A percentile compares a stretch with the other conserved stretches of the same genome.
phyloP scores from a whole-genome alignment of 2,888 invertebrate species.

The Barypeithes pellucidus region DNA sequence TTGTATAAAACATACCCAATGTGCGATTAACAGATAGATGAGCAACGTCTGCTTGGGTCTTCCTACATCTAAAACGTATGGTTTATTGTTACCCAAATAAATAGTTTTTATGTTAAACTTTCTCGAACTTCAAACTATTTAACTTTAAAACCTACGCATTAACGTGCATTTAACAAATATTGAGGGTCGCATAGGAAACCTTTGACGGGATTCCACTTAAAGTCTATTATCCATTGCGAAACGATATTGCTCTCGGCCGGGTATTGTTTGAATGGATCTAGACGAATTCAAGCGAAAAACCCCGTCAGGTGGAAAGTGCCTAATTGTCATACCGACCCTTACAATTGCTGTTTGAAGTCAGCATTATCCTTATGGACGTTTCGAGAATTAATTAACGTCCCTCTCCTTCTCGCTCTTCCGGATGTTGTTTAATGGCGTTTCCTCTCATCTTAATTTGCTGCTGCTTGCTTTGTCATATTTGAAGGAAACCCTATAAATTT shows the following conservation, averaged over 20 bases:
- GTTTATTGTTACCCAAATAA: too few relatives aligned
- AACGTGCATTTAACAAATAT: conserved; percentile 1
- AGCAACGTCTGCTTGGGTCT: too few relatives aligned
- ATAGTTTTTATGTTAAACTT: background rate
- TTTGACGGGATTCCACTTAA: conserved; percentile 14
- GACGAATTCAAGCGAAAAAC: conserved; percentile 37
- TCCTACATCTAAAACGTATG: too few relatives aligned
- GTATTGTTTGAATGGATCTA: conserved; percentile 32
- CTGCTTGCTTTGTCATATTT: background rate
- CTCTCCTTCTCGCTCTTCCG: conserved; percentile 11
- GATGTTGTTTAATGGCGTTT: conserved; percentile 4
- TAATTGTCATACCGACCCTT: conserved; percentile 46
- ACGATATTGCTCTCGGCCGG: conserved; percentile 28
- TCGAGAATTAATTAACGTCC: conserved; percentile 42
- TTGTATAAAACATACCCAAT: too few relatives aligned
- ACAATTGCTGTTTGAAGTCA: conserved; percentile 49
- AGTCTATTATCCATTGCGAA: conserved; percentile 32
- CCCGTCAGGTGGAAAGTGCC: conserved; percentile 47
- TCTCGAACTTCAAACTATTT: background rate
- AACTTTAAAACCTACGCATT: background rate
- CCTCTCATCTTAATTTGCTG: conserved; percentile 16
- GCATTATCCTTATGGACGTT: conserved; percentile 45
- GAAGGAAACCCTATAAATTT: background rate
- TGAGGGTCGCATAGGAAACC: background rate
- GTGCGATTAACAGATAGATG: too few relatives aligned